These are phyloP conservation scores for Ibycter americanus DNA, from an alignment of 2,797 vertebrate genomes.

Conservation along the genomic window DNA sequence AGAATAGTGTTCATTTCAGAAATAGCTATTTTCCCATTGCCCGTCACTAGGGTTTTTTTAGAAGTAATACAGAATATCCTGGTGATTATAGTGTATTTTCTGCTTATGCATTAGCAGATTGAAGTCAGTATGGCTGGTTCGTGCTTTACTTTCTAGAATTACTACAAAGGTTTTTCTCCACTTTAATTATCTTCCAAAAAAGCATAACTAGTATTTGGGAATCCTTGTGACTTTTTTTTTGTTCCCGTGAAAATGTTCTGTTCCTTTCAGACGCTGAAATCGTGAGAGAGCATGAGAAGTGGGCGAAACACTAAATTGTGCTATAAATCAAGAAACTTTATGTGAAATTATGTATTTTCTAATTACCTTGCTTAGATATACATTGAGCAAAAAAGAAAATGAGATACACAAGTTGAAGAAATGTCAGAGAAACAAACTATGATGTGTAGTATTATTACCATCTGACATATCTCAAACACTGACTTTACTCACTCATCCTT, in stretches of 20 bases:
- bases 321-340: not conserved
- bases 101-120: not conserved
- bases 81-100: not conserved
- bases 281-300: not conserved
- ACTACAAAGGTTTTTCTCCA: not conserved
- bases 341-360: not conserved
- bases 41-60: not conserved
- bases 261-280: not conserved
- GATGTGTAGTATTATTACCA: not conserved
- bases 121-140: not conserved
- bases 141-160: not conserved
- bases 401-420: not conserved
- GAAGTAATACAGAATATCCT: not conserved
- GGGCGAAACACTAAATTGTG: not conserved
- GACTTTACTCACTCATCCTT: slow-evolving; percentile 17
- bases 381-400: not conserved
- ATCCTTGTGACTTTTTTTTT: not conserved
- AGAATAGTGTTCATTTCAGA: not conserved
- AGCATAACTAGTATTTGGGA: not conserved
- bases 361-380: not conserved
- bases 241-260: not conserved
- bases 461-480: not conserved
- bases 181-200: not conserved
- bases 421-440: slow-evolving; percentile 18
- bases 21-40: not conserved